These are phyloP conservation scores for Menidia beryllina DNA, from an alignment of 2,113 vertebrate species.

Conservation along the genomic window DNA sequence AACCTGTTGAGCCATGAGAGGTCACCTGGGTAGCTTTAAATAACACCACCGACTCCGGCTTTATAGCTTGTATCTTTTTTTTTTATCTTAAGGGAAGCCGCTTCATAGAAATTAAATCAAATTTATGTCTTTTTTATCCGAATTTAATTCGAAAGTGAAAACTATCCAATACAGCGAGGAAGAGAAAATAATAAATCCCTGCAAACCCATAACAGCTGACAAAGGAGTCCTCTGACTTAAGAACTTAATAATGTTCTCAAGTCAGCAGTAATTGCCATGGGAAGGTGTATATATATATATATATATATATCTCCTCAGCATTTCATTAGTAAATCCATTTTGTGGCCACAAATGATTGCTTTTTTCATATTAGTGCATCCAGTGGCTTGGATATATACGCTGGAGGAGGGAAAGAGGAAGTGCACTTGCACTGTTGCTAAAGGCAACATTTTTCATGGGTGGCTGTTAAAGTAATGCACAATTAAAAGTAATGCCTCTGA, in stretches of 20 bases:
- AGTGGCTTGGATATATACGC: conserved; percentile 13
- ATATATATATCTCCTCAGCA: conserved; percentile 10
- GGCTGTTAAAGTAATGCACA: conserved; percentile 53
- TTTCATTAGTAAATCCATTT: conserved; percentile 61
- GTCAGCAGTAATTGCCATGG: conserved; percentile 15
- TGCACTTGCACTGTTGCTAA: conserved; percentile 35
- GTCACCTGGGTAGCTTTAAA: conserved; percentile 1
- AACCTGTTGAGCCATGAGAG: neutral
- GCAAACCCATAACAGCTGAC: neutral
- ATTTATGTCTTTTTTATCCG: neutral
- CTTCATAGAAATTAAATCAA: neutral
- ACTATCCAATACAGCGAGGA: neutral
- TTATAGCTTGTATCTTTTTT: neutral
- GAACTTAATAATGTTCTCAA: conserved; percentile 17
- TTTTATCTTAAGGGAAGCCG: neutral
- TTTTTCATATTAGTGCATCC: conserved; percentile 41
- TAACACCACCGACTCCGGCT: neutral
- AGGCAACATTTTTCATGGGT: conserved; percentile 43
- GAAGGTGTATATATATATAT: conserved; percentile 14
- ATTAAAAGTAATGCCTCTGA: conserved; percentile 33
- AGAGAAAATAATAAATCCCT: neutral
- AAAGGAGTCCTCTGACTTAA: conserved; percentile 7
- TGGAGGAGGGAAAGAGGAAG: conserved; percentile 30
- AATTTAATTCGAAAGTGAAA: neutral
- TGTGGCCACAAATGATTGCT: conserved; percentile 41